Conservation (phyloP, 2,888 invertebrate genomes). For the Eugnorisma glareosa region DNA sequence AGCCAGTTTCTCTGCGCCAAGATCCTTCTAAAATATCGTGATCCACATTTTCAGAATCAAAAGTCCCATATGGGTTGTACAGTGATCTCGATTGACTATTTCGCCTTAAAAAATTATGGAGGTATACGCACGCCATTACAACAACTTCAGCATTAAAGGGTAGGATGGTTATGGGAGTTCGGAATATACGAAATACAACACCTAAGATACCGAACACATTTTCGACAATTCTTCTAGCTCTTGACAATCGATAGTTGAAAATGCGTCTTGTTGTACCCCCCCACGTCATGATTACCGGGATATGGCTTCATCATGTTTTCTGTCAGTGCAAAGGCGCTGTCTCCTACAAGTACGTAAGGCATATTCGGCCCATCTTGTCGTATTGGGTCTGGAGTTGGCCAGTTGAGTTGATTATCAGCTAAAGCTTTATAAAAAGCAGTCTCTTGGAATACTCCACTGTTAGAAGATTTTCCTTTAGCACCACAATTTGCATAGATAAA, state of each 20-base stretch:
- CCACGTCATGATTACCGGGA: slow-evolving; percentile 56
- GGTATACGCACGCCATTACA: slow-evolving; percentile 62
- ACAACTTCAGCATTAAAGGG: no score
- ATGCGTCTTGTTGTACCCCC: slow-evolving; percentile 38
- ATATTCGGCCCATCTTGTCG: slow-evolving; percentile 55
- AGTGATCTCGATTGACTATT: slow-evolving; percentile 46
- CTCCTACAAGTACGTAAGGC: slow-evolving; percentile 66
- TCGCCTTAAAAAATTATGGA: slow-evolving; percentile 54
- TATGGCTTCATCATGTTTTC: slow-evolving; percentile 66
- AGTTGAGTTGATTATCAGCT: slow-evolving; percentile 47
- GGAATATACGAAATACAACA: slow-evolving; percentile 57
- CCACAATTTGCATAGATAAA: slow-evolving; percentile 59
- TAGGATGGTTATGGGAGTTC: slow-evolving; percentile 27
- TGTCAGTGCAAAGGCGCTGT: slow-evolving; percentile 61
- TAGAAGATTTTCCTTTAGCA: slow-evolving; percentile 61
- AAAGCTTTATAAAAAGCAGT: slow-evolving; percentile 54
- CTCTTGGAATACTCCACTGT: slow-evolving; percentile 62
- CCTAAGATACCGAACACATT: no score
- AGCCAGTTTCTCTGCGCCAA: slow-evolving; percentile 46
- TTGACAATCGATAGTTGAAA: slow-evolving; percentile 60
- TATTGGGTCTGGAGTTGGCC: slow-evolving; percentile 57
- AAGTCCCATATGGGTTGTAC: slow-evolving; percentile 55
- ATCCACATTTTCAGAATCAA: slow-evolving; percentile 53
- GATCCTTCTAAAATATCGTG: slow-evolving; percentile 48
- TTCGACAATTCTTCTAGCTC: no score